Conservation (phyloP, 2,888 invertebrate species). For the Clusia tigrina region DNA sequence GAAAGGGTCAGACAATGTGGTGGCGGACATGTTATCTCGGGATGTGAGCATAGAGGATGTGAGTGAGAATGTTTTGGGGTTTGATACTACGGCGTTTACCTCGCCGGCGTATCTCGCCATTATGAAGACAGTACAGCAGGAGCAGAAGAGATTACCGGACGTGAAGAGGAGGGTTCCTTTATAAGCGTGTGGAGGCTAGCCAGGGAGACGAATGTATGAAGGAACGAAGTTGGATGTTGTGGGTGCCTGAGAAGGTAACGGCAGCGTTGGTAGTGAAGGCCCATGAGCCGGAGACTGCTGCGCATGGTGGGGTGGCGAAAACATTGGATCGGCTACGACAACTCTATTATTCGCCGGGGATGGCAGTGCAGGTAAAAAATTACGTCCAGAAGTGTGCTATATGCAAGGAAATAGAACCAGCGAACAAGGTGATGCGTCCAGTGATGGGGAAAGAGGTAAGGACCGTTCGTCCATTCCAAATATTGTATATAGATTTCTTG, state of each 20-base stretch:
- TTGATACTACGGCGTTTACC: no score
- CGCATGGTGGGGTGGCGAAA: constrained; percentile 27
- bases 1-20: no score
- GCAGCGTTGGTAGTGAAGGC: background rate
- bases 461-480: constrained; percentile 22
- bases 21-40: no score
- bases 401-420: constrained; percentile 23
- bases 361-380: constrained; percentile 26
- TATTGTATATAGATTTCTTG: constrained; percentile 33
- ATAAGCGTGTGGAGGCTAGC: no score
- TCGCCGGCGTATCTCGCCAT: no score
- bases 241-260: background rate
- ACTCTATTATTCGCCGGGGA: constrained; percentile 36
- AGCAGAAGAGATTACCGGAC: no score
- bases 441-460: constrained; percentile 4
- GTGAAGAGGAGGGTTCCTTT: no score
- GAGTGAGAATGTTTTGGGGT: no score
- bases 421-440: constrained; percentile 13
- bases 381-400: constrained; percentile 19
- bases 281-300: constrained; percentile 3
- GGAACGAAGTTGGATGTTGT: constrained; percentile 1
- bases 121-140: no score
- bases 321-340: constrained; percentile 18
- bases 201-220: background rate
- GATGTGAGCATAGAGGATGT: no score